Evolutionary conservation across 2,888 invertebrate genomes (phyloP).

Genomic region (Crepidodera aurea): DNA sequence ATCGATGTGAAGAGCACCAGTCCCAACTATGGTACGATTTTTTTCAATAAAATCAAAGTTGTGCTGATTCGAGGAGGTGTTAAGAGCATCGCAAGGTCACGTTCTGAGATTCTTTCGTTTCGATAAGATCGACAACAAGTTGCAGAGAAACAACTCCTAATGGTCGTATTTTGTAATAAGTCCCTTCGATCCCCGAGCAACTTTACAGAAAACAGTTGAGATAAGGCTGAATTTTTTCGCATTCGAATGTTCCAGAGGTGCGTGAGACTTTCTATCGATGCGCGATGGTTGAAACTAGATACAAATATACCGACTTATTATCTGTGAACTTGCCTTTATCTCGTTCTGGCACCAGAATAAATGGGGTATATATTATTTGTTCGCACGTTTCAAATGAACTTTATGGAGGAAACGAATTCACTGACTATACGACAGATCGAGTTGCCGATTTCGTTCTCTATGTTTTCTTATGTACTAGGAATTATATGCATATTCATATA

Average conservation of each 20-base stretch:
- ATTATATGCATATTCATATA: too few relatives aligned
- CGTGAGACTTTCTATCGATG: conserved; percentile 51
- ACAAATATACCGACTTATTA: conserved; percentile 41
- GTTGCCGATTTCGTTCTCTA: too few relatives aligned
- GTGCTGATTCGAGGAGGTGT: conserved; percentile 55
- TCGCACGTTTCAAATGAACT: conserved; percentile 6
- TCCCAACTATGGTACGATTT: conserved; percentile 33
- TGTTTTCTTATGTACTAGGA: too few relatives aligned
- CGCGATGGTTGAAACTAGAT: conserved; percentile 45
- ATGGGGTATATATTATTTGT: conserved; percentile 18
- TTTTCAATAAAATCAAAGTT: conserved; percentile 34
- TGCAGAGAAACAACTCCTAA: conserved; percentile 58
- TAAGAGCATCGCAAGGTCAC: conserved; percentile 60
- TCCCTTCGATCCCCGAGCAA: conserved; percentile 52
- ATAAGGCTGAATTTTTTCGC: conserved; percentile 50
- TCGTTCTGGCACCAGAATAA: not conserved
- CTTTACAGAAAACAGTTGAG: conserved; percentile 55
- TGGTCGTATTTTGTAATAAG: conserved; percentile 55
- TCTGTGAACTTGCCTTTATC: conserved; percentile 12
- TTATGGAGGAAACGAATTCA: not conserved
- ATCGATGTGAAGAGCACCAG: conserved; percentile 25
- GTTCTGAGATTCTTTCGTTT: conserved; percentile 57
- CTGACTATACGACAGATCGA: too few relatives aligned
- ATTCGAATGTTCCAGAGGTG: conserved; percentile 40
- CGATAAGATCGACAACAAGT: conserved; percentile 61